Evolutionary conservation across 1,140 invertebrate genomes (phyloP), one percentile per base, ranked within the genome.

Genomic region (Penaeus indicus): DNA sequence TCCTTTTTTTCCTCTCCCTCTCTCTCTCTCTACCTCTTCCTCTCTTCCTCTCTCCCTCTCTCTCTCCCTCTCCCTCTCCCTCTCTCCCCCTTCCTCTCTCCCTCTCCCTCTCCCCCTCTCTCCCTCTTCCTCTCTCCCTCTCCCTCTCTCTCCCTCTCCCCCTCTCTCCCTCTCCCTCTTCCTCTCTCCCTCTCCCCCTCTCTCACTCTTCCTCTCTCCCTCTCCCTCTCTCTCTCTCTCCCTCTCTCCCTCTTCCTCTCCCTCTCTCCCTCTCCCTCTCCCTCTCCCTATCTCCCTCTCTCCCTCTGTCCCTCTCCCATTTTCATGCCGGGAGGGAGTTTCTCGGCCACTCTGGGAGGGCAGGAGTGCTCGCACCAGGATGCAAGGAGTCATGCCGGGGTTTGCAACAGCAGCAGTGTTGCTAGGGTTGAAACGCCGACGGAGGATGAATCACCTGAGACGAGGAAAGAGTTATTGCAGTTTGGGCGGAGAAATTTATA

Each of bases 41-140:
- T 75, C 69, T 75, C 69, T 75, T 32, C 38, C 69, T 75, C 69
- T 75, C 75, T 77, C 75, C 54, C 75, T 77, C 75, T 77, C 75
- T 77, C 75, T 77, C 75, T 77, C 75, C 54, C 75, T 77, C 75
- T 77, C 75, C 54, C 75, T 77, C 75, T 77, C 75, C 54, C 75
- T 77, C 75, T 77, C 75, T 77, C 75, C 54, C 75, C 22, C 75
- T 38, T 47, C 22, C 75, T 78, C 75, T 78, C 75, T 78, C 75
- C 54, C 75, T 78, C 69, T 22, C 69, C 69, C 22, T 32, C 69
- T 22, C 22, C 69, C 69, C 38, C 10, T 32, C 69, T 22, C 10
- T 32, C 22, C 10, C 22, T 47, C 54, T 47, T 19, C n/a, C n/a
- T 47, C n/a, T 11, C 25, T 38, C 75, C 25, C 75, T 78, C 75